Evolutionary conservation across 2,797 vertebrate species (phyloP), one percentile per base, ranked within the genome.

Genomic region (Todus mexicanus): DNA sequence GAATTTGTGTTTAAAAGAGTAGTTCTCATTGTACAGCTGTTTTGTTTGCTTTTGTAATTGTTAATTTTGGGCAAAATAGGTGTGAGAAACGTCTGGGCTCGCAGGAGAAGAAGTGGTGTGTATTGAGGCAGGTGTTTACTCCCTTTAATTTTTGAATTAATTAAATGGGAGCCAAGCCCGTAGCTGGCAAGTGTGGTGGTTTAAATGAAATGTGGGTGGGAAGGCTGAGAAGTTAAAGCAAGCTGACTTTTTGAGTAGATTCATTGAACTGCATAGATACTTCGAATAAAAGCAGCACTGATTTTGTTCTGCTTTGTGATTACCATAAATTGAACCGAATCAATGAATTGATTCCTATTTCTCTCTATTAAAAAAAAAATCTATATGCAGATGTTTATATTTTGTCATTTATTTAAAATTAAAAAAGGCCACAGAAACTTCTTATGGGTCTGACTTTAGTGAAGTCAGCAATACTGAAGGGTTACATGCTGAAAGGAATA

Each of bases 71-170:
- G 4, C 2, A 78, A 73, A 87, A 92, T 35, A 90, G 16, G n/a
- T 94, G 78, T 93, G 95, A 95, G 89, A 89, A 84, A 84, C 60
- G 84, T 89, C 71, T 89, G 92, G 60, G 93, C 68, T 94, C 90
- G 75, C 59, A 78, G 73, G 31, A 83, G 81, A 33, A 70, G 47
- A 89, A 84, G 76, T 82, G 17, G 42, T 29, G 92, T 92, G 43
- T 61, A 42, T 57, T 70, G 63, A 50, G 81, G 64, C 31, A 69
- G n/a, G 25, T 78, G 64, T 79, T 95, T 74, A 87, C 48, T 92
- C 48, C 31, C 68, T 89, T 82, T 21, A 82, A 63, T 90, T 94
- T 93, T 83, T 68, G 29, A 35, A 80, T 83, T 87, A 92, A 89
- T 89, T 87, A 93, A 90, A 91, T 25, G 56, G 12, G 48, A 43